Conservation (phyloP, 2,888 invertebrate genomes). For the Aleiodes leptofemur region DNA sequence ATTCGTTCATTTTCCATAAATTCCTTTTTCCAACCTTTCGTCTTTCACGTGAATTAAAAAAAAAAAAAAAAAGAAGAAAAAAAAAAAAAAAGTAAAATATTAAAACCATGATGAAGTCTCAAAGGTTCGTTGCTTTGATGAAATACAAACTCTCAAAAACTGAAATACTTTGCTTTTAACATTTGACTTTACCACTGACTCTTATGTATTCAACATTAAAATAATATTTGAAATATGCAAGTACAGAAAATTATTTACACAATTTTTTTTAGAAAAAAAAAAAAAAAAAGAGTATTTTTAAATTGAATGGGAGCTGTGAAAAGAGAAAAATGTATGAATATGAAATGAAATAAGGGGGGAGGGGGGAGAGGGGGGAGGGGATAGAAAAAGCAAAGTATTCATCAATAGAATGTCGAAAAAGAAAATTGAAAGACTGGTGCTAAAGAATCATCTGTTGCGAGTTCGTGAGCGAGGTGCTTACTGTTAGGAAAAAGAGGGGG, state of each 20-base stretch:
- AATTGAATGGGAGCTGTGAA: not conserved
- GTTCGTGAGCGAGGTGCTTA: slow-evolving; percentile 16
- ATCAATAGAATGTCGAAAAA: not conserved
- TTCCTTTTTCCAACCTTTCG: not conserved
- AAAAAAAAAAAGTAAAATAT: slow-evolving; percentile 31
- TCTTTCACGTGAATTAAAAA: slow-evolving; percentile 31
- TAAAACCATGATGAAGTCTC: slow-evolving; percentile 31
- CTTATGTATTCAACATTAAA: slow-evolving; percentile 16
- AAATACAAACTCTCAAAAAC: slow-evolving; percentile 28
- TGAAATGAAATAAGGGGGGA: not conserved
- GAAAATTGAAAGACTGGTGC: not conserved
- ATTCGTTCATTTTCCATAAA: slow-evolving; percentile 21
- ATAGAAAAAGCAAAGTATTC: not conserved
- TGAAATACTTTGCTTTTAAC: slow-evolving; percentile 20
- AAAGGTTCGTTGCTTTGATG: slow-evolving; percentile 16
- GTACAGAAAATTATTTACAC: slow-evolving; percentile 13
- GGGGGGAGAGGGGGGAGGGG: not conserved
- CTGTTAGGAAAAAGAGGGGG: slow-evolving; percentile 52
- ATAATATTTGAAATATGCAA: slow-evolving; percentile 28
- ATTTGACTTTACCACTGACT: slow-evolving; percentile 7
- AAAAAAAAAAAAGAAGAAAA: not conserved
- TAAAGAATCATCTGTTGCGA: slow-evolving; percentile 51
- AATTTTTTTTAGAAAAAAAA: not conserved
- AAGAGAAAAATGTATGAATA: not conserved
- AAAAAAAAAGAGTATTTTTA: not conserved